Conservation (phyloP, 2,113 vertebrate species). For the Podiceps cristatus region DNA sequence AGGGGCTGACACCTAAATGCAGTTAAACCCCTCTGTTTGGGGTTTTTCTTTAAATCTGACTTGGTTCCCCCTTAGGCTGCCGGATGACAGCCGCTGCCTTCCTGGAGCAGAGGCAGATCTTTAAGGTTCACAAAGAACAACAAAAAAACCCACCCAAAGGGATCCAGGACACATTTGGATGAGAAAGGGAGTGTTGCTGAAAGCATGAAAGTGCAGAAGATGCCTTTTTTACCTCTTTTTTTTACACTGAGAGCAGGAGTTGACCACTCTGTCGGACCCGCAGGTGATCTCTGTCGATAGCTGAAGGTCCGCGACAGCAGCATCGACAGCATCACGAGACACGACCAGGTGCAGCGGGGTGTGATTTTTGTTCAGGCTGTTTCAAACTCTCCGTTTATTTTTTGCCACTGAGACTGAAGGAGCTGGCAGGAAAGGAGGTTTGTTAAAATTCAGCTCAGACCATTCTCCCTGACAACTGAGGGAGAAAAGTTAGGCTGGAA, state of each 20-base stretch:
- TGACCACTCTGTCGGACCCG: not conserved
- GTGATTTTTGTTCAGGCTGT: not conserved
- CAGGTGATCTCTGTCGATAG: not conserved
- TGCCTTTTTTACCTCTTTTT: not conserved
- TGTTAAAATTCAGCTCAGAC: conserved; percentile 55
- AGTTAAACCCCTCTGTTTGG: not conserved
- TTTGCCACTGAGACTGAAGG: not conserved
- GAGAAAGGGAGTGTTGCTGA: not conserved
- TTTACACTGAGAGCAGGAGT: not conserved
- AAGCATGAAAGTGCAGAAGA: not conserved
- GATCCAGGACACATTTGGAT: not conserved
- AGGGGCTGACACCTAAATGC: fast-evolving
- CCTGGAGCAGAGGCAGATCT: not conserved
- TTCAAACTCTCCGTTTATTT: not conserved
- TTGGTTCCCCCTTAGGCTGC: not conserved
- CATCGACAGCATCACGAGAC: not conserved
- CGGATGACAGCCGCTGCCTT: not conserved
- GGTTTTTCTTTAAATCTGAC: not conserved
- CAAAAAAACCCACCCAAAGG: fast-evolving
- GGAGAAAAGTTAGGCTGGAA: conserved; percentile 4
- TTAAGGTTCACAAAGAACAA: not conserved
- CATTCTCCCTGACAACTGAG: not conserved
- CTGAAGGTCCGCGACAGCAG: not conserved
- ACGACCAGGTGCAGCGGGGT: fast-evolving
- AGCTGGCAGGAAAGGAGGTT: conserved; percentile 4